These are phyloP conservation scores for Hirudinaria manillensis DNA, from an alignment of 2,888 invertebrate species.

Conservation along the genomic window DNA sequence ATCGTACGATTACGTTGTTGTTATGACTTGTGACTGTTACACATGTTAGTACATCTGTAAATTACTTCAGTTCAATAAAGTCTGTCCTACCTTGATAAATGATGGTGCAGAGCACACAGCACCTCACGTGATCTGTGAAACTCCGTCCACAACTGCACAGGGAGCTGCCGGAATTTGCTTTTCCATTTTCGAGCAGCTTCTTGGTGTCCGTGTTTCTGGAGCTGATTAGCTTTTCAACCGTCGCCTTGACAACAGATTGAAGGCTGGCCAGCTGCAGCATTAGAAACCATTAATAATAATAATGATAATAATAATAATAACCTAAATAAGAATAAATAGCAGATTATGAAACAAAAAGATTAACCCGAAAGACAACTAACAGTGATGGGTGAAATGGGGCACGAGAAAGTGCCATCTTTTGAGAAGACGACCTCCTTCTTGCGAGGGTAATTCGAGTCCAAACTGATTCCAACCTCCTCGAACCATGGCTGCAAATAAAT, in stretches of 20 bases:
- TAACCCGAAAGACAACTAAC: neutral
- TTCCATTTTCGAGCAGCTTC: slow-evolving; percentile 21
- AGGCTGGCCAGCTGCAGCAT: slow-evolving; percentile 23
- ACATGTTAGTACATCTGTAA: no score
- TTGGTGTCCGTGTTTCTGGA: slow-evolving; percentile 22
- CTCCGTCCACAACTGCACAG: slow-evolving; percentile 17
- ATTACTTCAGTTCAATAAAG: no score
- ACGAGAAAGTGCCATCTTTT: slow-evolving; percentile 25
- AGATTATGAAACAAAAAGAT: neutral
- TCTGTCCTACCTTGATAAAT: slow-evolving; percentile 14
- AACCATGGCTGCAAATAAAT: slow-evolving; percentile 23
- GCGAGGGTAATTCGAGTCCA: neutral
- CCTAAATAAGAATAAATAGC: neutral
- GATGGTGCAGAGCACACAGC: slow-evolving; percentile 29
- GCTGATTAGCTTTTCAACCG: slow-evolving; percentile 14
- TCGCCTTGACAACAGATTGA: slow-evolving; percentile 26
- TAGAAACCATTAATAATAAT: neutral
- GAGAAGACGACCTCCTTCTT: neutral
- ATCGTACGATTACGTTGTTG: no score
- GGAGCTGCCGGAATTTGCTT: neutral
- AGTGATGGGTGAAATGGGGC: slow-evolving; percentile 25
- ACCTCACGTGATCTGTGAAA: slow-evolving; percentile 23
- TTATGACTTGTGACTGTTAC: no score
- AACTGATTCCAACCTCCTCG: slow-evolving; percentile 4
- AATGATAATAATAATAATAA: neutral